Conservation (phyloP, 2,888 invertebrate genomes). For the Eremobia ochroleuca region DNA sequence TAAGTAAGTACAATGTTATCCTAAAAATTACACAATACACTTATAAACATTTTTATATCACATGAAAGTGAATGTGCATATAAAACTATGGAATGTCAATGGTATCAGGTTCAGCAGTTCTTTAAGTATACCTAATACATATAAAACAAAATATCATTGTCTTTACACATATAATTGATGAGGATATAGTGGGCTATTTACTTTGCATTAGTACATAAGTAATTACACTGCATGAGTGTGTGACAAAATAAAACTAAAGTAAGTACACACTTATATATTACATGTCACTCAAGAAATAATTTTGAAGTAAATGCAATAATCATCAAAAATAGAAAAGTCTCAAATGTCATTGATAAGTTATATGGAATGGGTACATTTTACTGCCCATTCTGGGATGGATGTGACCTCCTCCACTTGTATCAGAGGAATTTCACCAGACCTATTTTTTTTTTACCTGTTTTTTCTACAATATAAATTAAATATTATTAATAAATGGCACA, state of each 20-base stretch:
- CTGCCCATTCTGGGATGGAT: background rate
- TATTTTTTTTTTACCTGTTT: too few species aligned
- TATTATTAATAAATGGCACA: constrained; percentile 39
- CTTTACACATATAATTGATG: constrained; percentile 13
- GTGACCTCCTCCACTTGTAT: background rate
- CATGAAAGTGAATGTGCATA: background rate
- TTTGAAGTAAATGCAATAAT: constrained; percentile 22
- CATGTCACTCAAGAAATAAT: constrained; percentile 1
- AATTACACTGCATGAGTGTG: background rate
- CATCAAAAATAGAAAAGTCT: background rate
- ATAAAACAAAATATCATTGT: background rate
- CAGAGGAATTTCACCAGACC: background rate
- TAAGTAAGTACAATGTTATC: constrained; percentile 14
- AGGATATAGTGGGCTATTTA: background rate
- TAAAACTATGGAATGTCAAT: constrained; percentile 7
- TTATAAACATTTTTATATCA: background rate
- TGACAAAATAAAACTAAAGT: background rate
- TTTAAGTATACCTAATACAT: background rate
- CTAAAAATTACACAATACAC: constrained; percentile 2
- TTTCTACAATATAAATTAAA: constrained; percentile 19
- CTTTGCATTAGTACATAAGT: constrained; percentile 6
- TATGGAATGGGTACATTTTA: constrained; percentile 11
- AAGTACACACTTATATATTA: constrained; percentile 19
- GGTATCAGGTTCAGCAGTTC: background rate
- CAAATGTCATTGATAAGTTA: background rate